phyloP scores from a whole-genome alignment of 1,140 invertebrate species.

The Caerostris darwini region DNA sequence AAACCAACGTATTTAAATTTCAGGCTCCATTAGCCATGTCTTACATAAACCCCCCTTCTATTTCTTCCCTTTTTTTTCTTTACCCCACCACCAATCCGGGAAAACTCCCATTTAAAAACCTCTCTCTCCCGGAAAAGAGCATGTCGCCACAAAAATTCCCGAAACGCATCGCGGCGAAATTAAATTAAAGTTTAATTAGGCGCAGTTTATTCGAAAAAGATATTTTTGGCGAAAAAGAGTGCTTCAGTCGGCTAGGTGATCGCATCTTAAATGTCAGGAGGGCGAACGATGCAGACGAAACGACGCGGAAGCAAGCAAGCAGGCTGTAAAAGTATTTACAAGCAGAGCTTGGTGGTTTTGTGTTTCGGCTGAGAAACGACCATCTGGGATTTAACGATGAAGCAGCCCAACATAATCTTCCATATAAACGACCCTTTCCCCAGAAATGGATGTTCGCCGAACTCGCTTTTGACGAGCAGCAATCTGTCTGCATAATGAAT shows the following conservation, averaged over 20 bases:
- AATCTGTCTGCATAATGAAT: constrained; percentile 34
- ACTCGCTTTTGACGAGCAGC: neutral
- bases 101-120: neutral
- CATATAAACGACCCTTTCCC: constrained; percentile 17
- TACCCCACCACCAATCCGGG: neutral
- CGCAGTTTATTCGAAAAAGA: constrained; percentile 50
- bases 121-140: neutral
- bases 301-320: neutral
- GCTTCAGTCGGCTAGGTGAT: neutral
- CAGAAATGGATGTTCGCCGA: neutral
- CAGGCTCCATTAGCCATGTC: neutral
- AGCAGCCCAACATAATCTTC: neutral
- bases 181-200: constrained; percentile 58
- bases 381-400: constrained; percentile 14
- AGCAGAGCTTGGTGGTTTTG: neutral
- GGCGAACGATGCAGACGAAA: neutral
- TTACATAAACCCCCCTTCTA: neutral
- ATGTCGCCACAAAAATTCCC: neutral
- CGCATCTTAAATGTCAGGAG: constrained; percentile 28
- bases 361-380: constrained; percentile 27
- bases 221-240: constrained; percentile 9
- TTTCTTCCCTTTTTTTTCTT: too few species aligned
- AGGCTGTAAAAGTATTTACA: neutral
- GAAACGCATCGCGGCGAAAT: neutral
- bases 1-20: neutral